Percentiles rank a stretch among this genome's conserved stretches.
Evolutionary conservation across 1,140 invertebrate genomes (phyloP).

Genomic region (Aphis craccivora): DNA sequence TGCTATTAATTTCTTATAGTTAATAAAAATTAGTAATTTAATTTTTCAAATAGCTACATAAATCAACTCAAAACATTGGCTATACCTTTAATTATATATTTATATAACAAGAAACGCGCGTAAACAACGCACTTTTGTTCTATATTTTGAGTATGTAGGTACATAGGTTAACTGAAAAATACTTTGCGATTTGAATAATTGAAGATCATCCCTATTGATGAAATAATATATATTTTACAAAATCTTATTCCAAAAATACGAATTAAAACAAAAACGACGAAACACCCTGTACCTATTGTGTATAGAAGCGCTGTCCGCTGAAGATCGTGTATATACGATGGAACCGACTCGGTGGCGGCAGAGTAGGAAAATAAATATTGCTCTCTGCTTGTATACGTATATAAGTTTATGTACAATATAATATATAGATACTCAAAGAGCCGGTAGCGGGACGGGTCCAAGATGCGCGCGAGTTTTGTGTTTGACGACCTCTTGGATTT

Average conservation of each 20-base stretch:
- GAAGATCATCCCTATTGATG: background rate
- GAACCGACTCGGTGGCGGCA: background rate
- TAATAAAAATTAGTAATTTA: background rate
- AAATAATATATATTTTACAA: background rate
- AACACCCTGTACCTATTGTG: background rate
- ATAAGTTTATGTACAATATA: background rate
- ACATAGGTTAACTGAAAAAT: background rate
- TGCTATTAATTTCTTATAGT: background rate
- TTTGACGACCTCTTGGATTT: slow-evolving; percentile 58
- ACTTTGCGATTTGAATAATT: background rate
- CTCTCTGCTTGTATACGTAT: slow-evolving; percentile 29
- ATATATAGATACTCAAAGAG: slow-evolving; percentile 37
- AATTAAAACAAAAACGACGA: background rate
- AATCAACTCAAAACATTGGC: background rate
- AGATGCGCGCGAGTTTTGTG: slow-evolving; percentile 49
- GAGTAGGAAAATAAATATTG: slow-evolving; percentile 40
- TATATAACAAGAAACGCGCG: background rate
- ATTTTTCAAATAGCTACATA: background rate
- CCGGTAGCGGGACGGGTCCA: slow-evolving; percentile 36
- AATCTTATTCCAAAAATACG: background rate
- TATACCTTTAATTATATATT: background rate
- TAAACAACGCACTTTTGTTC: background rate
- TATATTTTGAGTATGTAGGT: background rate
- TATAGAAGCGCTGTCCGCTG: background rate
- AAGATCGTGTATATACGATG: background rate